Conservation (phyloP, 1,140 invertebrate species). For the Plectrocnemia conspersa region DNA sequence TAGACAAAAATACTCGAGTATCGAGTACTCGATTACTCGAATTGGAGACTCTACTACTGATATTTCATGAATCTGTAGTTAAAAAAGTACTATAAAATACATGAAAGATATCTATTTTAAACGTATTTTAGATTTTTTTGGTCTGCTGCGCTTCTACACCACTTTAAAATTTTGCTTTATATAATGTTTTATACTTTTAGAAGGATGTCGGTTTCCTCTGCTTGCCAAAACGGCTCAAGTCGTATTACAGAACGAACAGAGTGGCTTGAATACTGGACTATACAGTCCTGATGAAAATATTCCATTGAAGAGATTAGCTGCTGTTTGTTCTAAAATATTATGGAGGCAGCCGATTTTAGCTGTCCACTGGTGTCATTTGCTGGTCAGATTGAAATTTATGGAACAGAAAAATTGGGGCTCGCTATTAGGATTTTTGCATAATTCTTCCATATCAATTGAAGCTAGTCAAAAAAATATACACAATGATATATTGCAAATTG, state of each 20-base stretch:
- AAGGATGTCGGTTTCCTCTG: slow-evolving; percentile 47
- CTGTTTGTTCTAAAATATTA: slow-evolving; percentile 41
- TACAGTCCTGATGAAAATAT: slow-evolving; percentile 51
- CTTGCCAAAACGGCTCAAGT: slow-evolving; percentile 48
- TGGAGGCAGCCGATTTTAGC: slow-evolving; percentile 42
- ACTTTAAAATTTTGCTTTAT: not conserved
- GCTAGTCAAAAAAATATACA: slow-evolving; percentile 38
- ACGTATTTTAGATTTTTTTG: not conserved
- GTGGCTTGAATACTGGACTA: slow-evolving; percentile 47
- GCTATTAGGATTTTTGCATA: slow-evolving; percentile 42
- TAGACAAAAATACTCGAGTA: too few relatives aligned
- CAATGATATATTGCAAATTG: slow-evolving; percentile 42
- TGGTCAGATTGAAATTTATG: slow-evolving; percentile 47
- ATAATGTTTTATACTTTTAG: slow-evolving; percentile 36
- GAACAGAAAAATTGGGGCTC: slow-evolving; percentile 49
- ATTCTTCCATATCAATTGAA: slow-evolving; percentile 38
- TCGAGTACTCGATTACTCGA: too few relatives aligned
- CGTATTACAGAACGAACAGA: slow-evolving; percentile 49
- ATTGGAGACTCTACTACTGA: too few relatives aligned
- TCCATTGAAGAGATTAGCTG: slow-evolving; percentile 42
- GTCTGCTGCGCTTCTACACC: not conserved
- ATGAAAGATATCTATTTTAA: too few relatives aligned
- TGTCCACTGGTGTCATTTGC: slow-evolving; percentile 48
- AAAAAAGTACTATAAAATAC: too few relatives aligned
- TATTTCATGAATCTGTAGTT: too few relatives aligned